Evolutionary conservation across 30 jellyfish, hydroid and myxozoan genomes (phyloP).

Genomic region (Nemopilema nomurai): DNA sequence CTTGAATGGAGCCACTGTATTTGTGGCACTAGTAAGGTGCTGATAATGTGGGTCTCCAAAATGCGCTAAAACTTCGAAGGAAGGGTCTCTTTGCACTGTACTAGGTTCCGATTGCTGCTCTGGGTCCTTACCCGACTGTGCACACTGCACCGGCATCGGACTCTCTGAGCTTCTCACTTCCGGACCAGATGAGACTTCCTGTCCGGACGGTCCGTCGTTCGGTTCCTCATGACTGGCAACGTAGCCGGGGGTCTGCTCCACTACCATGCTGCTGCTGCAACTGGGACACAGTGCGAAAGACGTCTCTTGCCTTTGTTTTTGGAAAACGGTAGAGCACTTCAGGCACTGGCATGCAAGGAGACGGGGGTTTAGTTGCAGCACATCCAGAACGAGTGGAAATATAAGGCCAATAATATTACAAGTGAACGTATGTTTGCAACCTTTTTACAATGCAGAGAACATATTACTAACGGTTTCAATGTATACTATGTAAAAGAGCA

Average conservation of each 20-base stretch:
- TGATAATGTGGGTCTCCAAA: neutral
- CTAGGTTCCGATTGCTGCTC: neutral
- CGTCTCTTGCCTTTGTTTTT: constrained; percentile 29
- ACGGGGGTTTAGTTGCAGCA: too few relatives aligned
- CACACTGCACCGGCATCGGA: neutral
- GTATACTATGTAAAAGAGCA: too few relatives aligned
- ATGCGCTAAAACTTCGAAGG: constrained; percentile 31
- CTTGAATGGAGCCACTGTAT: neutral
- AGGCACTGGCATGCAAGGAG: constrained; percentile 56
- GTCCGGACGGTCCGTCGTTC: neutral
- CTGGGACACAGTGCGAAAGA: constrained; percentile 42
- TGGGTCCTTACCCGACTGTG: neutral
- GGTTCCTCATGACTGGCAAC: neutral
- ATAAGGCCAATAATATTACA: too few relatives aligned
- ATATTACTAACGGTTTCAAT: too few relatives aligned
- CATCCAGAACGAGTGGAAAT: too few relatives aligned
- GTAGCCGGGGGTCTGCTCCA: constrained; percentile 24
- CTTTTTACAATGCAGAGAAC: too few relatives aligned
- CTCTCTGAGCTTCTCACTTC: neutral
- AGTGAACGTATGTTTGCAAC: too few relatives aligned
- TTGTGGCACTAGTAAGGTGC: neutral
- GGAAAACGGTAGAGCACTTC: constrained; percentile 74
- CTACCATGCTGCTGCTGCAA: constrained; percentile 78
- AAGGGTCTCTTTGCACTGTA: constrained; percentile 9
- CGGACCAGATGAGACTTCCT: neutral